These are phyloP conservation scores for Aromia moschata DNA, from an alignment of 2,888 invertebrate species.

Conservation along the genomic window DNA sequence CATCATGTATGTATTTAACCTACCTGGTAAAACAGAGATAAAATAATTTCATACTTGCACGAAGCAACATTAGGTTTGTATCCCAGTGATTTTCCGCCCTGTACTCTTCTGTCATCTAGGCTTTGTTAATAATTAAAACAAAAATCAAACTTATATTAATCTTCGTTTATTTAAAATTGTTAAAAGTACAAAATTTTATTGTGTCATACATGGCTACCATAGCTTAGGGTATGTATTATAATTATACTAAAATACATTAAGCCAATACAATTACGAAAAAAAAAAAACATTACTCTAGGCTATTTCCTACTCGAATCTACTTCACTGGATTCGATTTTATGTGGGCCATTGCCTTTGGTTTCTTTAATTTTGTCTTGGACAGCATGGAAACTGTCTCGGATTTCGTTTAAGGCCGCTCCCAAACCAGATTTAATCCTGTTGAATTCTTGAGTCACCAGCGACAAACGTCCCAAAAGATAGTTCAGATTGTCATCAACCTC, in stretches of 20 bases:
- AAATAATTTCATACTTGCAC: too few species aligned
- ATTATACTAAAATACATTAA: constrained; percentile 21
- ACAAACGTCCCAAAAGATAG: constrained; percentile 79
- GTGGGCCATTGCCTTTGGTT: constrained; percentile 71
- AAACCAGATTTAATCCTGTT: constrained; percentile 81
- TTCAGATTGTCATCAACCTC: constrained; percentile 86
- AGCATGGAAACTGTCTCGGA: constrained; percentile 72
- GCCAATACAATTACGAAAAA: not conserved
- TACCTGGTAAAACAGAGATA: too few species aligned
- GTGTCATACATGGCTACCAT: not conserved
- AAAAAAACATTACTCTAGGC: not conserved
- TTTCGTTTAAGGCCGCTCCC: constrained; percentile 76
- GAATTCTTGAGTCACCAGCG: constrained; percentile 86
- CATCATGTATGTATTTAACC: too few species aligned
- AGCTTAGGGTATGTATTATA: not conserved
- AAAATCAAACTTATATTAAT: too few species aligned
- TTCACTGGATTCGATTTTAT: constrained; percentile 60
- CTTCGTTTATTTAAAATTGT: not conserved
- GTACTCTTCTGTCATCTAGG: too few species aligned
- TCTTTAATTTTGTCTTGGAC: constrained; percentile 67
- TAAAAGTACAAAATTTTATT: not conserved
- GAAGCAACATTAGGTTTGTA: too few species aligned
- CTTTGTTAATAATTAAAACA: too few species aligned
- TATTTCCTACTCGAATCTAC: too few species aligned
- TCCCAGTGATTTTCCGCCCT: too few species aligned